Conservation (phyloP, 2,888 invertebrate species). For the Acleris holmiana region DNA sequence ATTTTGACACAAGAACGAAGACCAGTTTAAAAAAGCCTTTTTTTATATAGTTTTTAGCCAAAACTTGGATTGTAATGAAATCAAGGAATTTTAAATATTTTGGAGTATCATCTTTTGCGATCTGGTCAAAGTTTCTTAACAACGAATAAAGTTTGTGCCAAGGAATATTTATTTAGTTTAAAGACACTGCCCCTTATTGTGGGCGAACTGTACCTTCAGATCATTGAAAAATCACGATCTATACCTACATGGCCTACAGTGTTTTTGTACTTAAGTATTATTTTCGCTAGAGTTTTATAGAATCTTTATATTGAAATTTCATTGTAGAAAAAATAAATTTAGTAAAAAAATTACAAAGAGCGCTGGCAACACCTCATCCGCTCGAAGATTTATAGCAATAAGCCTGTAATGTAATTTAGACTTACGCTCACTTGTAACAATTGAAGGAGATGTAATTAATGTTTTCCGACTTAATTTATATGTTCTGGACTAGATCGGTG, state of each 20-base stretch:
- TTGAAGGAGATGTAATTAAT: conserved; percentile 61
- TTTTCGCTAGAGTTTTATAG: conserved; percentile 33
- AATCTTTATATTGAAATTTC: conserved; percentile 36
- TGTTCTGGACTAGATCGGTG: conserved; percentile 73
- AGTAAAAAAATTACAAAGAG: conserved; percentile 46
- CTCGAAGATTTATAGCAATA: conserved; percentile 65
- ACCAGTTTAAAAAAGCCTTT: conserved; percentile 16
- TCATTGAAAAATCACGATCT: conserved; percentile 4
- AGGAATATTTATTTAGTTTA: conserved; percentile 13
- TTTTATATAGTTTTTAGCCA: neutral
- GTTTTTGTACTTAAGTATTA: conserved; percentile 50
- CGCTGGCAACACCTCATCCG: conserved; percentile 49
- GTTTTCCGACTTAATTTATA: conserved; percentile 74
- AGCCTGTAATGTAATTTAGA: conserved; percentile 54
- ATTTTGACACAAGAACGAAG: conserved; percentile 11
- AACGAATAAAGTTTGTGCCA: conserved; percentile 32
- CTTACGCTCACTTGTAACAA: conserved; percentile 55
- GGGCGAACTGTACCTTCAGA: conserved; percentile 14
- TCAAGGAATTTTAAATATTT: neutral
- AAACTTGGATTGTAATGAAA: neutral
- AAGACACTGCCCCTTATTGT: conserved; percentile 3
- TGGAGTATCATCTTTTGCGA: conserved; percentile 4
- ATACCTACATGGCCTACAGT: conserved; percentile 16
- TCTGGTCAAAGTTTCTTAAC: conserved; percentile 34
- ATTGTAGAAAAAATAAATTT: conserved; percentile 56